phyloP scores from a whole-genome alignment of 2,888 invertebrate genomes.

The Lordiphosa andalusiaca region DNA sequence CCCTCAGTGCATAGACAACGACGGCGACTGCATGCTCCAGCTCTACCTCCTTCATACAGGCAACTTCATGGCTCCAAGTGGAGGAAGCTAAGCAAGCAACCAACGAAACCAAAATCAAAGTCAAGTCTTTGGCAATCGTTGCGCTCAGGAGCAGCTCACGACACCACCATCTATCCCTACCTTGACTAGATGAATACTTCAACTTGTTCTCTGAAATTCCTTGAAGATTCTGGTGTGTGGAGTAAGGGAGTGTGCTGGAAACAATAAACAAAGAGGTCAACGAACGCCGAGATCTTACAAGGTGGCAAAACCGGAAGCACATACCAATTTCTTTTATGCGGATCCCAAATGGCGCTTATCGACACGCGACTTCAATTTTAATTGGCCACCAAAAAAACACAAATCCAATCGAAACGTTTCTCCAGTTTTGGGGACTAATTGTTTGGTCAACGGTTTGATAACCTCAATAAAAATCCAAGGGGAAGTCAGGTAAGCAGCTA shows the following conservation, averaged over 20 bases:
- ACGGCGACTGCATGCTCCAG: constrained; percentile 7
- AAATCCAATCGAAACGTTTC: constrained; percentile 21
- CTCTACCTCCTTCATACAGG: constrained; percentile 35
- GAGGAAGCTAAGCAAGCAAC: neutral
- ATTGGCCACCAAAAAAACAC: constrained; percentile 29
- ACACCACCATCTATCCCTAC: constrained; percentile 60
- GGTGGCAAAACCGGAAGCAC: neutral
- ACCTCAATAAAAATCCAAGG: too few species aligned
- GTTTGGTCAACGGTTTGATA: neutral
- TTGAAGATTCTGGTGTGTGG: constrained; percentile 28
- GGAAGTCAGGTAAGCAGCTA: too few species aligned
- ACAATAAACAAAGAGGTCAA: constrained; percentile 42
- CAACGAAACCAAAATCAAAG: constrained; percentile 9
- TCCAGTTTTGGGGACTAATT: constrained; percentile 6
- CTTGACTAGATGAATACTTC: constrained; percentile 36
- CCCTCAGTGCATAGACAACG: constrained; percentile 34
- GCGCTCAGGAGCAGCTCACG: constrained; percentile 22
- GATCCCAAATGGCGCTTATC: constrained; percentile 60
- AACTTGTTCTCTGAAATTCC: constrained; percentile 7
- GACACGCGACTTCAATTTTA: constrained; percentile 61
- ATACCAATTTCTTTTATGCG: constrained; percentile 21
- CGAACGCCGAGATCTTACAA: constrained; percentile 25
- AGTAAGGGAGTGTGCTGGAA: constrained; percentile 6
- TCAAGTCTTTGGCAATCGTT: constrained; percentile 48
- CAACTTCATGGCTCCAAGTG: constrained; percentile 18